phyloP scores from a whole-genome alignment of 2,888 invertebrate species.

The Xylota sylvarum region DNA sequence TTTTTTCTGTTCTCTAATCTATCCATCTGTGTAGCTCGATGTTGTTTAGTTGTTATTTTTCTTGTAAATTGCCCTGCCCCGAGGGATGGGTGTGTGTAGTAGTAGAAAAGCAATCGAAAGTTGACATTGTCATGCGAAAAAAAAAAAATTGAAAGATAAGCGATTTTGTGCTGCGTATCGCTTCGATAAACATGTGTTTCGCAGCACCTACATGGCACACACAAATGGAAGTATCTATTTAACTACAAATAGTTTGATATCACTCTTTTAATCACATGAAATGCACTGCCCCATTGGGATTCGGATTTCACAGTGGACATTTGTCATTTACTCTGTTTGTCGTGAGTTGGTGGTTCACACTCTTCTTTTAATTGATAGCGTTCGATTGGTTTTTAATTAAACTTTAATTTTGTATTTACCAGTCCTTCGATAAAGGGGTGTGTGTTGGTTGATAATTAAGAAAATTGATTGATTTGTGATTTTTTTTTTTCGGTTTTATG shows the following conservation, averaged over 20 bases:
- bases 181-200: slow-evolving; percentile 13
- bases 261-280: slow-evolving; percentile 35
- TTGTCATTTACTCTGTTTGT: slow-evolving; percentile 1
- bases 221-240: not conserved
- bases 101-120: not conserved
- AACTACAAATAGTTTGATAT: slow-evolving; percentile 3
- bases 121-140: slow-evolving; percentile 8
- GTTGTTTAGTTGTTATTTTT: slow-evolving; percentile 5
- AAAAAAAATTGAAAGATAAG: slow-evolving; percentile 3
- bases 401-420: slow-evolving; percentile 3
- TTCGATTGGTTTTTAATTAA: slow-evolving; percentile 44
- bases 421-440: not conserved
- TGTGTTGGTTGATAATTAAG: slow-evolving; percentile 8
- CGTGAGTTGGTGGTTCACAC: slow-evolving; percentile 23
- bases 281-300: slow-evolving; percentile 2
- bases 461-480: not conserved
- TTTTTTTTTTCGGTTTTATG: not conserved
- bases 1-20: not conserved
- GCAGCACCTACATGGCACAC: not conserved
- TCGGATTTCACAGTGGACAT: slow-evolving; percentile 1
- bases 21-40: not conserved
- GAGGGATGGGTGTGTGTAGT: not conserved
- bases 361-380: slow-evolving; percentile 5
- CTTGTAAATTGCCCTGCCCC: not conserved
- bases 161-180: not conserved